These are phyloP conservation scores for Phaethornis superciliosus DNA, from an alignment of 2,113 vertebrate species.

Conservation along the genomic window DNA sequence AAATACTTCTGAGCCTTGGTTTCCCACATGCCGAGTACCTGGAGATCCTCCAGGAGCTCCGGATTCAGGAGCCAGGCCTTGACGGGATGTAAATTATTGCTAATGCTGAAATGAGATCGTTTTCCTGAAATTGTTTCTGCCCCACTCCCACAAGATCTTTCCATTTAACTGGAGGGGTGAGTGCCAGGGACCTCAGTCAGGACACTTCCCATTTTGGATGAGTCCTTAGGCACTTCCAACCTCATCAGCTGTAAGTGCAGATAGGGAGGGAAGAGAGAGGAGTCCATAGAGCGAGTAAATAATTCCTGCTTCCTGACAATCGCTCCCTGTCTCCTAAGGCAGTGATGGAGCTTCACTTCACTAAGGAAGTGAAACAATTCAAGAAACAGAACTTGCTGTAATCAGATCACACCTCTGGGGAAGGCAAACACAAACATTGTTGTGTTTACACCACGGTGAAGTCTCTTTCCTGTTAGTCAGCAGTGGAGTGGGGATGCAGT, in stretches of 20 bases:
- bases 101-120: background rate
- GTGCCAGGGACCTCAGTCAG: accelerated
- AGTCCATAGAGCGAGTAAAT: background rate
- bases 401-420: background rate
- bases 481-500: background rate
- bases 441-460: background rate
- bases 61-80: background rate
- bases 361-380: background rate
- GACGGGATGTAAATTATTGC: accelerated
- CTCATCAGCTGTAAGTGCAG: background rate
- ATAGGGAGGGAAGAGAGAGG: background rate
- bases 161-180: background rate
- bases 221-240: background rate
- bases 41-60: background rate
- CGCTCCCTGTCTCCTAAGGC: background rate
- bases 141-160: background rate
- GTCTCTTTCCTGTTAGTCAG: background rate
- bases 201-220: background rate
- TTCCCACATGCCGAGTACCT: background rate
- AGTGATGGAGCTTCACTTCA: too few relatives aligned
- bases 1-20: background rate
- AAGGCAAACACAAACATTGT: background rate
- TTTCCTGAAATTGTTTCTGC: background rate
- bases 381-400: background rate
- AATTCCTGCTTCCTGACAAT: background rate